phyloP scores from a whole-genome alignment of 2,797 vertebrate species.

The Pagetopsis macropterus region DNA sequence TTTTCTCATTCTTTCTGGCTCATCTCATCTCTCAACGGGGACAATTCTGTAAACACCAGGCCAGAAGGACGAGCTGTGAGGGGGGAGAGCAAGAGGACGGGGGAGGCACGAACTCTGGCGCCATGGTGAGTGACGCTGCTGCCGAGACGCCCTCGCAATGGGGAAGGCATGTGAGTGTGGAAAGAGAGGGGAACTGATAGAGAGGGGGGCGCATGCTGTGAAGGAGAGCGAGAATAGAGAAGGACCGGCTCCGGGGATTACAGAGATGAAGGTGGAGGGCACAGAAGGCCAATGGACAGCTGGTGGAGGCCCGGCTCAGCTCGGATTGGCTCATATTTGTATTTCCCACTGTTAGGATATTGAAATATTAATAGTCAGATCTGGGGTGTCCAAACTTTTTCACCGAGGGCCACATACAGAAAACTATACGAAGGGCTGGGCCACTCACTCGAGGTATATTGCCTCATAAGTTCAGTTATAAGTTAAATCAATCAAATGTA shows the following conservation, averaged over 20 bases:
- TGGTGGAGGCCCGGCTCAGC: constrained; percentile 50
- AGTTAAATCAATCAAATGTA: too few species aligned
- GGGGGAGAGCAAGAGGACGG: constrained; percentile 63
- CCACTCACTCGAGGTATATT: too few species aligned
- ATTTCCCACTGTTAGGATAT: constrained; percentile 12
- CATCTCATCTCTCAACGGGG: constrained; percentile 7
- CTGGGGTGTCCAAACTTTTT: too few species aligned
- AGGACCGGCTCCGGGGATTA: constrained; percentile 69
- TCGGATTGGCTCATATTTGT: constrained; percentile 33
- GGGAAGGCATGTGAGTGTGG: constrained; percentile 43
- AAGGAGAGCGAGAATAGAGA: constrained; percentile 28
- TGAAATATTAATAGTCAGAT: background rate
- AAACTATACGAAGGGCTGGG: too few species aligned
- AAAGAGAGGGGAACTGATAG: constrained; percentile 52
- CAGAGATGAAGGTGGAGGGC: constrained; percentile 59
- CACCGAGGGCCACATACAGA: too few species aligned
- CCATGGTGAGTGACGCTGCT: constrained; percentile 70
- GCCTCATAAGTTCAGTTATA: too few species aligned
- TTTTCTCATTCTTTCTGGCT: background rate
- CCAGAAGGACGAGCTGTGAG: constrained; percentile 61
- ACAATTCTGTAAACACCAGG: constrained; percentile 55
- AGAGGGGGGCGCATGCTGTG: constrained; percentile 31
- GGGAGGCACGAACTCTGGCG: constrained; percentile 39
- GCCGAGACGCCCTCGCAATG: constrained; percentile 42
- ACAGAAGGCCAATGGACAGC: constrained; percentile 59